Base-by-base conservation (phyloP, 2,113 vertebrate genomes). In the Caranx melampygus region DNA sequence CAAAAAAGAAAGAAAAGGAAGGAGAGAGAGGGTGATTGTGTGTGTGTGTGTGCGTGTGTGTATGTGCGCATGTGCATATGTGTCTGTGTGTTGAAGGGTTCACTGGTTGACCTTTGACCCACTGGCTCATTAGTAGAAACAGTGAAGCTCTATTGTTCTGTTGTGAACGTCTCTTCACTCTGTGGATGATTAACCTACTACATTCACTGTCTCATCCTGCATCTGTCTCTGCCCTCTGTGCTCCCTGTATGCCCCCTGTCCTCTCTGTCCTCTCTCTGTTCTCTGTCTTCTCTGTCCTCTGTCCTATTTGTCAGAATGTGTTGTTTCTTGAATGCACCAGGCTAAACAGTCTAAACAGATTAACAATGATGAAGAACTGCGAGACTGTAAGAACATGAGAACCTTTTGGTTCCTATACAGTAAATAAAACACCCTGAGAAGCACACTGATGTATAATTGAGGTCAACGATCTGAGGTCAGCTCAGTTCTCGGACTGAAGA, bases 51-150 rank as follows among this genome's bases (percentile, higher is more conserved):
- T 63, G 62, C 75, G 74, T 70, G 78, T 33, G 57, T 33, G 57
- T 21, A 42, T 35, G 61, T 54, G 49, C 47, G 71, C 54, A 34
- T 26, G 42, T 35, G 20, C 5, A 49, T 59, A 40, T 1, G 35
- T 11, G 20, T 14, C 26, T 21, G 51, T 21, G 3, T 60, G 31
- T 60, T 65, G 15, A 75, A 79, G 54, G 84, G 84, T 83, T 91
- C 66, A 72, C 60, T 26, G 55, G 65, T 40, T 52, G 34, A 89
- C 86, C 88, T 92, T 84, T 90, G 81, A 89, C 91, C 87, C 59
- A 79, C 76, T 77, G 81, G 78, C 82, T 89, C 82, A 88, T 91
- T 89, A 89, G 86, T 61, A 81, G 72, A 89, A 87, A 87, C 83
- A 79, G 77, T 80, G 83, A 83, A 81, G 87, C 66, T 62, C 54